These are phyloP conservation scores for Heliothis peltigera DNA, from an alignment of 2,888 invertebrate species.

Conservation along the genomic window DNA sequence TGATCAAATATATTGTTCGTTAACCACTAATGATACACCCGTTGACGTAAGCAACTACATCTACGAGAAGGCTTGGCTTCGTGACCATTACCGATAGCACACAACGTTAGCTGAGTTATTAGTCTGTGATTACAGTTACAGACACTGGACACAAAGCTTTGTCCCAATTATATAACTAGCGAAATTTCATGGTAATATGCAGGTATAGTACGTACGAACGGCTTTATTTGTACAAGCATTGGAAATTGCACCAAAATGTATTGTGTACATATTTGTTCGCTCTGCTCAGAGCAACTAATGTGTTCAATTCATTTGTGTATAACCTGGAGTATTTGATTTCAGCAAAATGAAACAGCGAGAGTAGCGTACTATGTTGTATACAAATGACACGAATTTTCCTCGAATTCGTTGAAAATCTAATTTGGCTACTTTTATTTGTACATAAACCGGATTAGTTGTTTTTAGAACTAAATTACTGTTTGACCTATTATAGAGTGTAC, in stretches of 20 bases:
- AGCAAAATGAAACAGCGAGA: conserved; percentile 5
- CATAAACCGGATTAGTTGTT: too few species aligned
- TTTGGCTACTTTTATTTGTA: neutral
- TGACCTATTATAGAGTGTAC: neutral
- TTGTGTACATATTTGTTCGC: neutral
- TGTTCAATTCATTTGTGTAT: conserved; percentile 11
- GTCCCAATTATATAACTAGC: neutral
- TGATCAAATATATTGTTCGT: neutral
- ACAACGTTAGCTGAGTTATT: neutral
- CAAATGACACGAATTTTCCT: neutral
- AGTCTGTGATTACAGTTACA: conserved; percentile 5
- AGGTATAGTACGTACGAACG: neutral
- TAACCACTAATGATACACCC: neutral
- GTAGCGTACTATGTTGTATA: conserved; percentile 1
- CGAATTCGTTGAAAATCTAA: neutral
- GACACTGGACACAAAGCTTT: neutral
- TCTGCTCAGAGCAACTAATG: conserved; percentile 9
- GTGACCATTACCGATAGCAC: neutral
- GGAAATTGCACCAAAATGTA: neutral
- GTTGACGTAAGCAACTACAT: neutral
- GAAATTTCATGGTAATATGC: neutral
- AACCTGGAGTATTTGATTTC: conserved; percentile 13
- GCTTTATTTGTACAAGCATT: neutral
- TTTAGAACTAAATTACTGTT: neutral
- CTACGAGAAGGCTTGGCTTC: neutral